Evolutionary conservation across 2,888 invertebrate genomes (phyloP), one percentile per base, ranked within the genome.

Genomic region (Argynnis bischoffii): DNA sequence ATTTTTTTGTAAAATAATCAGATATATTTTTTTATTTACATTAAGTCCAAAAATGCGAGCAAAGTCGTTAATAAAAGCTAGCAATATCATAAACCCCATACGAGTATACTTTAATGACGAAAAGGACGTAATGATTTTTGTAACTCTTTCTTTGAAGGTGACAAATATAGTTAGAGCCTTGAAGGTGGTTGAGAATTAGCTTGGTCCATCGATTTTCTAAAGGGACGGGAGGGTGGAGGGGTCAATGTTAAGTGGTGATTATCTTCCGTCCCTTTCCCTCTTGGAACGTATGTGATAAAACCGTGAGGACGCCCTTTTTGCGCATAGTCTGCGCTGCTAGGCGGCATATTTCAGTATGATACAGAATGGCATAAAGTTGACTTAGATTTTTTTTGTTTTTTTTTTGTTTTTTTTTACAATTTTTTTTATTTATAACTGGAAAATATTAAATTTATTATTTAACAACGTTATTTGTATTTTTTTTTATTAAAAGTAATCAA

Each of bases 241-340:
- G 53, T 75, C 78, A 71, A 54, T 14, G 18, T 74, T 67, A 55
- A 73, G 64, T 69, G 78, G 78, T 73, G 72, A 72, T 66, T 63
- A n/a, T 65, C 70, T 56, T 69, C 74, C 69, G 74, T 86, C 89
- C 78, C 84, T 64, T 69, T 90, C 81, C 71, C 67, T 74, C 88
- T 75, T 79, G 87, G 87, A 82, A 86, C 88, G 90, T 89, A 90
- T 89, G 89, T 86, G 90, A 86, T 86, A 85, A 87, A 87, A 86
- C 81, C 85, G 84, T 85, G 82, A 86, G 86, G 89, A 88, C 88
- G 87, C 84, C 89, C 90, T 92, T 92, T 92, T 92, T 92, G 92
- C 89, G 87, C 83, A 84, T 87, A 86, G 92, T 92, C 92, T 92
- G 90, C 87, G 79, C 84, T 87, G 86, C 89, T 90, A 90, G 90